Conservation (phyloP, 1,140 invertebrate genomes). For the Drosophila punjabiensis region DNA sequence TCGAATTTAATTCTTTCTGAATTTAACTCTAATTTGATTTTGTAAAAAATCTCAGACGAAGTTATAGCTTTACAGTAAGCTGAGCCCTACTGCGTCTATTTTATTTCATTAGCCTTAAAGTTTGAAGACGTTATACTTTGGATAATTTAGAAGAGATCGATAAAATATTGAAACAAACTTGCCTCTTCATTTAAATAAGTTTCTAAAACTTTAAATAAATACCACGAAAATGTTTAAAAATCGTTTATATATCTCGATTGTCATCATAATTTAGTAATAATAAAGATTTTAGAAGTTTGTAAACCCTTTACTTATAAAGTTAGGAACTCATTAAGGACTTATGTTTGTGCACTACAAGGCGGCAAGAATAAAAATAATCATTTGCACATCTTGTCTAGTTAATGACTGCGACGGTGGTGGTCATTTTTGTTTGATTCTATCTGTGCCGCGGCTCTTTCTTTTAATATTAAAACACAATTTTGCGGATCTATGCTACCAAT, state of each 20-base stretch:
- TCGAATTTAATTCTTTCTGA: slow-evolving; percentile 38
- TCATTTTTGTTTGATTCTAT: no score
- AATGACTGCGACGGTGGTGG: no score
- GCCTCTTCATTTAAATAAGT: background rate
- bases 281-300: no score
- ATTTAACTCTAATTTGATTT: slow-evolving; percentile 33
- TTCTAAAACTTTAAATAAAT: background rate
- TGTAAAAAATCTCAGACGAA: slow-evolving; percentile 11
- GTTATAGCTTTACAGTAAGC: slow-evolving; percentile 21
- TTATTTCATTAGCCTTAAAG: slow-evolving; percentile 58
- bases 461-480: no score
- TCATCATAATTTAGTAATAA: background rate
- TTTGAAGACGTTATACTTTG: slow-evolving; percentile 74
- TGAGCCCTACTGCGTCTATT: slow-evolving; percentile 70
- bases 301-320: background rate
- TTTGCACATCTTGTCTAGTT: no score
- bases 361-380: no score
- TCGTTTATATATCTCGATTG: background rate
- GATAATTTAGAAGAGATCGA: slow-evolving; percentile 1
- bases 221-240: background rate
- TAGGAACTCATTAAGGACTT: no score
- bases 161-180: slow-evolving; percentile 10
- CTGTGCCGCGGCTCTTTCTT: no score
- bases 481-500: background rate
- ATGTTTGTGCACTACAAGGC: no score